Evolutionary conservation across 2,113 vertebrate species (phyloP), one percentile per base, ranked within the genome.

Genomic region (Uria aalge): DNA sequence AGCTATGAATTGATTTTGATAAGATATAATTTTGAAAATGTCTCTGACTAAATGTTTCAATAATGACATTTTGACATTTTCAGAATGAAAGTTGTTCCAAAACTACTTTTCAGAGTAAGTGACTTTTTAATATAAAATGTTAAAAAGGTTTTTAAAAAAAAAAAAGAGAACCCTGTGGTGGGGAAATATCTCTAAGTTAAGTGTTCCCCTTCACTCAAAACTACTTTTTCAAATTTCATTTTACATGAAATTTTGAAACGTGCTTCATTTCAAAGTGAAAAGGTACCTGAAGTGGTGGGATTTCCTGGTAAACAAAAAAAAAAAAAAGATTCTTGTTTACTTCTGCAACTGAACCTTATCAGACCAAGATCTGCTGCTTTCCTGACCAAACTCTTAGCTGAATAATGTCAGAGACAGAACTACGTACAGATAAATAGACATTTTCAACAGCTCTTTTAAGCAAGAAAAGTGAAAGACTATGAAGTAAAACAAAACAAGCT

Each of bases 21-120:
- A 52, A 85, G 12, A 41, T 22, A 68, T 19, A 9, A 57, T 90
- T 85, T 62, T 84, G 47, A 68, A 92, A 92, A 74, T 6, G 60
- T 22, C 15, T 12, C 8, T 87, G 34, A 67, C 60, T 56, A 76
- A 83, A 36, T 2, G 7, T 86, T 87, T 94, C 32, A 92, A 19
- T 63, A 92, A 72, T 75, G 22, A 36, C 38, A 66, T 60, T 92
- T 92, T 74, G 60, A 71, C 27, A 36, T 91, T 96, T 94, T 91
- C 86, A 84, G 73, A 96, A 81, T 20, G 36, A 59, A 94, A 71
- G 34, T 85, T 93, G 30, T 91, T 90, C 56, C 69, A 75, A 91
- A 95, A 60, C 60, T 84, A 23, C 60, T 86, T 78, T 62, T 82
- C 76, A 81, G 83, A 94, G 32, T 82, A 88, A 88, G 50, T 67